Evolutionary conservation across 2,888 invertebrate genomes (phyloP).

Genomic region (Hydroisotoma schaefferi): DNA sequence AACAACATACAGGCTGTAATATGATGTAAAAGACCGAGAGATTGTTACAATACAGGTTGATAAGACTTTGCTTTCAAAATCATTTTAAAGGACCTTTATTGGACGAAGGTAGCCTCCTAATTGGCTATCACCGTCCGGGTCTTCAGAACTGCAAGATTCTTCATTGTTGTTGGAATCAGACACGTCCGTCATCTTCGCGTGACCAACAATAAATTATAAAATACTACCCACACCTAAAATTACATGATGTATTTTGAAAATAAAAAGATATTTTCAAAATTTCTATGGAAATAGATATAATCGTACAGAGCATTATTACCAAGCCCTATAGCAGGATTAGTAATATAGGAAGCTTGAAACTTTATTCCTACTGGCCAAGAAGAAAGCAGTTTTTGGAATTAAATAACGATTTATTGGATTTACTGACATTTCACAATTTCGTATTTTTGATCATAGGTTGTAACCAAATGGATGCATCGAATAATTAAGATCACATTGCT

Average conservation of each 20-base stretch:
- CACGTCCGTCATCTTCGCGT: conserved; percentile 15
- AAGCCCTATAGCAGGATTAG: too few species aligned
- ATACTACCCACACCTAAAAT: neutral
- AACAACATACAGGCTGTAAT: conserved; percentile 2
- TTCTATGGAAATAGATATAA: conserved; percentile 1
- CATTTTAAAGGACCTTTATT: conserved; percentile 2
- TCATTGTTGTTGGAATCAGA: conserved; percentile 15
- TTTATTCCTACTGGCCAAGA: too few species aligned
- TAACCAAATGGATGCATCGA: too few species aligned
- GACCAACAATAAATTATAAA: conserved; percentile 16
- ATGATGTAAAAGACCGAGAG: neutral
- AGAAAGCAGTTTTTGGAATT: too few species aligned
- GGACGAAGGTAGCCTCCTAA: neutral
- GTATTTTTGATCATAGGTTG: neutral
- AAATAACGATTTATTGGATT: neutral
- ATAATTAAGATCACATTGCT: too few species aligned
- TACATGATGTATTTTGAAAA: neutral
- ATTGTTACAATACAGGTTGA: neutral
- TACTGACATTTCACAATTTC: neutral
- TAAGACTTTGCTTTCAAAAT: neutral
- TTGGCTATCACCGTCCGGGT: conserved; percentile 7
- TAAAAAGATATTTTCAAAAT: neutral
- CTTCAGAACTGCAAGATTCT: conserved; percentile 8
- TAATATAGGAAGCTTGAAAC: neutral
- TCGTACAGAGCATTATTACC: too few species aligned